Percentiles rank a stretch among this genome's conserved stretches.
Conservation (phyloP, 92 coral and sea anemone species). For the Actinernus sp. region DNA sequence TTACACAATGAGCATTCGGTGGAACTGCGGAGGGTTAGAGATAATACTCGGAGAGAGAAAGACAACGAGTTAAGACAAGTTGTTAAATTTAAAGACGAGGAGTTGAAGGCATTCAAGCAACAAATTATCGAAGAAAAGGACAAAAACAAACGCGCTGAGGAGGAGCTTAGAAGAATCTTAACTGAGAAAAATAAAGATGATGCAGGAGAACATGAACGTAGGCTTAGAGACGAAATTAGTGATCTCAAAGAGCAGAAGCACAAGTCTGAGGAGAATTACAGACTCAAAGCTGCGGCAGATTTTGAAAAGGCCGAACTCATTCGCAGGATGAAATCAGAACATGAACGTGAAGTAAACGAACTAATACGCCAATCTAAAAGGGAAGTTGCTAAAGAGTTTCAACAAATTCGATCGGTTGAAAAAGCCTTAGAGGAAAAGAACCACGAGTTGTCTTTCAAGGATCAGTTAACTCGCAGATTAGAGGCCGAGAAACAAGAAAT, state of each 20-base stretch:
- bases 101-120: conserved; percentile 83
- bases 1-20: conserved; percentile 82
- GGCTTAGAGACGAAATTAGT: conserved; percentile 73
- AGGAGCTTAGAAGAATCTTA: conserved; percentile 77
- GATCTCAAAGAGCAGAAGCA: conserved; percentile 84
- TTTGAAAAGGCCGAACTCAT: conserved; percentile 92
- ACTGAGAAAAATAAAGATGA: conserved; percentile 70
- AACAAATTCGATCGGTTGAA: conserved; percentile 84
- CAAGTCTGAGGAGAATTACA: conserved; percentile 77
- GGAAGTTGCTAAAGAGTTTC: conserved; percentile 87
- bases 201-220: conserved; percentile 67
- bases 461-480: conserved; percentile 84
- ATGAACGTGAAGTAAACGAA: conserved; percentile 84
- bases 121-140: conserved; percentile 89
- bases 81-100: conserved; percentile 92
- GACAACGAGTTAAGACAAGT: conserved; percentile 92
- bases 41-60: conserved; percentile 76
- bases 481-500: conserved; percentile 86
- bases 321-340: conserved; percentile 87
- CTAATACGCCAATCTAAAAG: conserved; percentile 86
- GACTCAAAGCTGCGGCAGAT: conserved; percentile 88
- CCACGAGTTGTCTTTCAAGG: conserved; percentile 92
- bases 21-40: conserved; percentile 79
- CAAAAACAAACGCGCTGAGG: conserved; percentile 77
- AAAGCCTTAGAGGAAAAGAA: conserved; percentile 88